A percentile compares a stretch with the other conserved stretches of the same genome.
These are phyloP conservation scores for Cynocephalus volans DNA, from an alignment of 2,113 vertebrate species.

Conservation along the genomic window DNA sequence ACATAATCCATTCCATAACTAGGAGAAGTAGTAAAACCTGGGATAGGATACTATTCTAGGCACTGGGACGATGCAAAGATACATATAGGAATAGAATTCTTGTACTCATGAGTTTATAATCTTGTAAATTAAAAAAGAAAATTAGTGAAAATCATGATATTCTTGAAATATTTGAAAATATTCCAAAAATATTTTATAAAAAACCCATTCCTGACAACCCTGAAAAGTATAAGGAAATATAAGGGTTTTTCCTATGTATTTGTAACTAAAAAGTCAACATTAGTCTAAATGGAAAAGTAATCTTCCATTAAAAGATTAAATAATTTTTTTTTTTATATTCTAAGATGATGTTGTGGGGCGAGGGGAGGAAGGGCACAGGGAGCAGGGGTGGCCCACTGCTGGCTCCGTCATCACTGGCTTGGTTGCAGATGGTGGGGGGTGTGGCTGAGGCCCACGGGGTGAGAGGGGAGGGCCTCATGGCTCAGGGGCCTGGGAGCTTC, in stretches of 20 bases:
- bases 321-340: too few relatives aligned
- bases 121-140: slow-evolving; percentile 2
- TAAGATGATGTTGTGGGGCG: too few relatives aligned
- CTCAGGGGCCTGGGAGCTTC: too few relatives aligned
- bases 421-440: too few relatives aligned
- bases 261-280: slow-evolving; percentile 25
- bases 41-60: background rate
- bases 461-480: too few relatives aligned
- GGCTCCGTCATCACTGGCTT: too few relatives aligned
- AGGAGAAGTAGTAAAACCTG: slow-evolving; percentile 22
- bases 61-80: background rate
- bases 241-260: background rate
- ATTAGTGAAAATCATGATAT: background rate
- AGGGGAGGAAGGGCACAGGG: too few relatives aligned
- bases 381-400: too few relatives aligned
- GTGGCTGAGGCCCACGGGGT: too few relatives aligned
- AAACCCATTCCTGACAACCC: background rate
- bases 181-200: slow-evolving; percentile 40
- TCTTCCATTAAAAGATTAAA: background rate
- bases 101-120: slow-evolving; percentile 17
- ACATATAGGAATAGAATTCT: background rate
- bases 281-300: slow-evolving; percentile 10
- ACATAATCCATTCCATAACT: background rate
- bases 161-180: background rate
- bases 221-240: slow-evolving; percentile 19